A percentile compares a stretch with the other conserved stretches of the same genome.
Evolutionary conservation across 2,888 invertebrate genomes (phyloP).

Genomic region (Flabesymbios commensalis): DNA sequence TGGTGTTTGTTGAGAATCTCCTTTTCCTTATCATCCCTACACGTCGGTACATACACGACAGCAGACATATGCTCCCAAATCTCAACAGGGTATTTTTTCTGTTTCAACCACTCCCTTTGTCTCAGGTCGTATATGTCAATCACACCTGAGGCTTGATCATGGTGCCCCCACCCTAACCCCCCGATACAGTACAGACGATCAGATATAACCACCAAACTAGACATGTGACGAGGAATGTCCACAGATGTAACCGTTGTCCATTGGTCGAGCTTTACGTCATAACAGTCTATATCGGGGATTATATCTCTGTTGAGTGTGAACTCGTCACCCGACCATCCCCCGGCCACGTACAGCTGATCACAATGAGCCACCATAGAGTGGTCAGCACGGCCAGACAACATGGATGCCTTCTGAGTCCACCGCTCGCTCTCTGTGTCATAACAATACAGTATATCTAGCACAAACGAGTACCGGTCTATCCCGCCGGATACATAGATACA

Average conservation of each 20-base stretch:
- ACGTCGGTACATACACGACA: conserved; percentile 71
- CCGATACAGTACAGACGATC: conserved; percentile 72
- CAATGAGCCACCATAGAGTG: conserved; percentile 46
- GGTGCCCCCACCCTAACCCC: conserved; percentile 69
- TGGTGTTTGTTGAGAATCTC: no score
- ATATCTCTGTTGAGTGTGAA: conserved; percentile 64
- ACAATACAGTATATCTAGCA: conserved; percentile 42
- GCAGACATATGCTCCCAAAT: conserved; percentile 76
- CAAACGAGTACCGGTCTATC: conserved; percentile 62
- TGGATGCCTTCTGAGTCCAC: conserved; percentile 40
- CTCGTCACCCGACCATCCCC: conserved; percentile 65
- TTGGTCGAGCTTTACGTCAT: conserved; percentile 66
- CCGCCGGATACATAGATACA: conserved; percentile 64
- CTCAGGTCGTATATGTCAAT: conserved; percentile 72
- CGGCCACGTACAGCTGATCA: conserved; percentile 43
- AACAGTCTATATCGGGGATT: conserved; percentile 71
- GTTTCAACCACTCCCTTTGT: conserved; percentile 68
- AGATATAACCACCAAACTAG: conserved; percentile 70
- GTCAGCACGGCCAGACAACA: conserved; percentile 45
- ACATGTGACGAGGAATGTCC: conserved; percentile 72
- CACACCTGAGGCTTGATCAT: conserved; percentile 70
- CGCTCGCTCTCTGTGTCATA: conserved; percentile 39
- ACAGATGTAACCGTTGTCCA: conserved; percentile 70
- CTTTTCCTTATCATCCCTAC: conserved; percentile 59
- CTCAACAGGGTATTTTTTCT: conserved; percentile 71